phyloP scores from a whole-genome alignment of 2,888 invertebrate species.

The Agrenia bidenticulata region DNA sequence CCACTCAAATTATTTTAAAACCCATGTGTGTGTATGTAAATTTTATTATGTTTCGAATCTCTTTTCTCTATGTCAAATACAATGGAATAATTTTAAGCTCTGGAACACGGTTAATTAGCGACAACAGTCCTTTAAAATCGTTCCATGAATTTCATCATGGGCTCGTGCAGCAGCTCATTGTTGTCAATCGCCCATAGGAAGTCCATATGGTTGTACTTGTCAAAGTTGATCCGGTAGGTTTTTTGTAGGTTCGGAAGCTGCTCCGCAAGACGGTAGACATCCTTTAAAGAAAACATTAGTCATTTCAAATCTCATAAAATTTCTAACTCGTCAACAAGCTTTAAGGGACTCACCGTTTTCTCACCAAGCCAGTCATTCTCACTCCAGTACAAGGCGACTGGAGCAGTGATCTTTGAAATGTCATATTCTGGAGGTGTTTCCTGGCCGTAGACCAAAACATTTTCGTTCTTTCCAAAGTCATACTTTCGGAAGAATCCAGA shows the following conservation, averaged over 20 bases:
- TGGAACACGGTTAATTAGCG: too few species aligned
- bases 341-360: not conserved
- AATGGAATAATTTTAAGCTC: too few species aligned
- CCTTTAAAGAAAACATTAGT: slow-evolving; percentile 56
- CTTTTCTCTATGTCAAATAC: too few species aligned
- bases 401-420: slow-evolving; percentile 57
- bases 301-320: not conserved
- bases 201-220: slow-evolving; percentile 73
- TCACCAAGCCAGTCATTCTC: slow-evolving; percentile 55
- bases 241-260: slow-evolving; percentile 63
- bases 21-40: too few species aligned
- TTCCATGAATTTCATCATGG: slow-evolving; percentile 59
- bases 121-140: too few species aligned
- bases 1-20: too few species aligned
- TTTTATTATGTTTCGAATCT: too few species aligned
- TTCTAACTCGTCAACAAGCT: not conserved
- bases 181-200: slow-evolving; percentile 69
- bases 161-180: slow-evolving; percentile 63
- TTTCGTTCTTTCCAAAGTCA: slow-evolving; percentile 67
- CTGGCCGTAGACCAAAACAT: slow-evolving; percentile 64
- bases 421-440: slow-evolving; percentile 60
- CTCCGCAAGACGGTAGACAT: slow-evolving; percentile 63
- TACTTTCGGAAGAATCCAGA: slow-evolving; percentile 65
- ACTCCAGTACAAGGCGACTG: slow-evolving; percentile 68
- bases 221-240: slow-evolving; percentile 64